Base-by-base conservation (phyloP, 1,140 invertebrate species). In the Papilio xuthus region DNA sequence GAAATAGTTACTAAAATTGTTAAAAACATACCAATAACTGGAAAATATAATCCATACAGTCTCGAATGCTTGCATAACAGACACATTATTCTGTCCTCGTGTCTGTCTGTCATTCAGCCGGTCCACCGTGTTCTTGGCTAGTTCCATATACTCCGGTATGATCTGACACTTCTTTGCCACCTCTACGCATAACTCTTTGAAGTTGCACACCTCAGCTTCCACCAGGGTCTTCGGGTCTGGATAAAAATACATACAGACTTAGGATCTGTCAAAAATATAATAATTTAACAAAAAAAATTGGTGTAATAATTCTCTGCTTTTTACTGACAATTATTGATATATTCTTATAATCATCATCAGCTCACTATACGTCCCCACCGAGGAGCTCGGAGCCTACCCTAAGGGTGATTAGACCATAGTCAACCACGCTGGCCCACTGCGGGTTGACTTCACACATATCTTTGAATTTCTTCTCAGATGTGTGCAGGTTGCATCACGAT, bases 111-210 rank as follows among this genome's bases (percentile, higher is more conserved):
- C 42, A 67, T 80, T 77, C 28, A 93, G 79, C 9, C 86, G 81
- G 70, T 89, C 89, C 13, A 90, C 89, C 0, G 89, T 90, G 12
- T 74, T 67, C 75, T 91, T 92, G 0, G 92, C 92, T n/a, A 92
- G 73, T 60, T 91, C 86, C 92, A 93, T 92, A 69, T 93, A 93
- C 42, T 93, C 92, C 0, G 92, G 92, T 53, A 93, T 93, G 12
- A 93, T 93, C 76, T 90, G 89, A 78, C 91, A 93, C n/a, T 87
- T 86, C 56, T 79, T 84, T 0, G 90, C 89, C 15, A 93, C 82
- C 0, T 93, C 92, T 70, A 92, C 13, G 32, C 90, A 92, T 3
- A 92, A 81, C 28, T 93, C 92, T 53, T 91, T 90, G 79, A 92
- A 92, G 42, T 83, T 89, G 0, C 78, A 76, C 41, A 90, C 91